Evolutionary conservation across 2,888 invertebrate species (phyloP), one percentile per base, ranked within the genome.

Genomic region (Neoascia interrupta): DNA sequence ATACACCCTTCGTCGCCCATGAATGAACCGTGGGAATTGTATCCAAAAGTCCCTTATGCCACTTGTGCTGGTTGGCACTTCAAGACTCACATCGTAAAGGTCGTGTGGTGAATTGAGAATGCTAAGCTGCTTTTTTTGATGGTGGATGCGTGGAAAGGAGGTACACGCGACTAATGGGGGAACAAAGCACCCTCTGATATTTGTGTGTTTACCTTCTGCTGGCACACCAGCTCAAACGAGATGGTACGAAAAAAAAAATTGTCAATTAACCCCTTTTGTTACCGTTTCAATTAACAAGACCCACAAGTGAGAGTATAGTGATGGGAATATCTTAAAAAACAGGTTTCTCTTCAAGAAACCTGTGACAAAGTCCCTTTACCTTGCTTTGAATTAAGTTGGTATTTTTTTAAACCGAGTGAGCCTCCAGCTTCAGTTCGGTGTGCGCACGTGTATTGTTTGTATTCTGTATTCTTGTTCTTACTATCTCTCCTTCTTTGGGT

Each of bases 1-100:
- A 56, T 43, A 51, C 43, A 49, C 66, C 60, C 72, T 72, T 58
- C 49, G 54, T 72, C 51, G 16, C 47, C 54, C 49, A 56, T 72
- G 79, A 79, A 79, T 79, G 51, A 68, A 68, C 34, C 72, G 73
- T 79, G 79, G 73, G 73, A 79, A 79, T 72, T 72, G 60, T 56
- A 61, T 39, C 56, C 61, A 43, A 39, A 43, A 58, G 66, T 60
- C 13, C 37, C 16, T 61, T n/a, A n/a, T 31, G 8, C 31, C 3
- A 31, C 31, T 5, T 3, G 8, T 6, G 64, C 63, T n/a, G 31
- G 26, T 26, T 70, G 53, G 18, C 47, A 28, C 19, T 4, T 26
- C 10, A 28, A 49, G n/a, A 49, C 41, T 36, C 23, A 31, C 47
- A 56, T 21, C 43, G 45, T 31, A 60, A 56, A 73, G 61, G 60